Conservation (phyloP, 37 sponge, comb jelly and placozoan genomes). For the Aplysina aerophoba region DNA sequence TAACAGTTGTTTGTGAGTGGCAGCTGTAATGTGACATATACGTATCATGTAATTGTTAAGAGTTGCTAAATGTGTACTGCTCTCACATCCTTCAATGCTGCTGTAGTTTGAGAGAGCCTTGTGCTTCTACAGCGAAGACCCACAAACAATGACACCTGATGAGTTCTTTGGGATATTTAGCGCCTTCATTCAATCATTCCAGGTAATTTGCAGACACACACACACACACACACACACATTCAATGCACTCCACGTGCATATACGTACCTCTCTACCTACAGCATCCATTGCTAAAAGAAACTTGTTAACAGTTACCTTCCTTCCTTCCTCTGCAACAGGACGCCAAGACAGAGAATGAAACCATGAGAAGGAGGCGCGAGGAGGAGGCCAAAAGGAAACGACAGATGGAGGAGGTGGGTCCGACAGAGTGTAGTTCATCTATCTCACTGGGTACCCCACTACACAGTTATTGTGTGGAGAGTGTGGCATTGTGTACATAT, state of each 20-base stretch:
- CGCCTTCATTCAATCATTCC: slow-evolving; percentile 71
- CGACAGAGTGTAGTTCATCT: too few relatives aligned
- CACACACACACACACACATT: too few relatives aligned
- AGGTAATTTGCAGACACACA: slow-evolving; percentile 27
- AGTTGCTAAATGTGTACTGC: too few relatives aligned
- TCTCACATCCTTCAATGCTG: too few relatives aligned
- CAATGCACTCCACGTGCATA: not conserved
- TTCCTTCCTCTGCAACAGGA: not conserved
- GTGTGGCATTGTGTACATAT: too few relatives aligned
- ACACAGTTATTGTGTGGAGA: too few relatives aligned
- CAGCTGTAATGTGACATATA: too few relatives aligned
- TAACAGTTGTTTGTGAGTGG: too few relatives aligned
- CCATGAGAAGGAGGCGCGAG: slow-evolving; percentile 1
- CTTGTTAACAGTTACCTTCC: too few relatives aligned
- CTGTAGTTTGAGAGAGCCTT: slow-evolving; percentile 59
- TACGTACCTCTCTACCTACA: not conserved
- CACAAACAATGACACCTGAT: slow-evolving; percentile 42
- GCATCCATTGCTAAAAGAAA: too few relatives aligned
- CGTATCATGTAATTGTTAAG: too few relatives aligned
- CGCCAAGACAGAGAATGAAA: slow-evolving; percentile 33
- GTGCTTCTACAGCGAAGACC: slow-evolving; percentile 76
- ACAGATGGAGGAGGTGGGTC: slow-evolving; percentile 19
- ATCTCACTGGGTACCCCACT: too few relatives aligned
- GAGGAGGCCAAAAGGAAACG: slow-evolving; percentile 21
- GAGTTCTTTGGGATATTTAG: slow-evolving; percentile 84